phyloP scores from a whole-genome alignment of 2,113 vertebrate genomes.

The Malurus elegans region DNA sequence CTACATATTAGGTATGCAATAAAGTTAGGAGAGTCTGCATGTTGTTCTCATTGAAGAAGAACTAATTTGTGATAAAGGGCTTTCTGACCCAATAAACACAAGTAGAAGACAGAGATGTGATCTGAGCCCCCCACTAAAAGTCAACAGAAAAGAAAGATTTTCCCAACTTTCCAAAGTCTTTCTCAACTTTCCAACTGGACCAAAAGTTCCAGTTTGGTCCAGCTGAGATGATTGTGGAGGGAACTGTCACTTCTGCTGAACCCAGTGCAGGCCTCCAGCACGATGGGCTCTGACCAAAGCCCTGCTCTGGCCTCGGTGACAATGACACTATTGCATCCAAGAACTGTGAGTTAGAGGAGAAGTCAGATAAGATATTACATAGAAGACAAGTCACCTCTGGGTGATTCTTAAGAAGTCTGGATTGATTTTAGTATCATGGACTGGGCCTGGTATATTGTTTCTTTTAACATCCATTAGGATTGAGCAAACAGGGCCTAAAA shows the following conservation, averaged over 20 bases:
- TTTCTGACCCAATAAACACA: neutral
- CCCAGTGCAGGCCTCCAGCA: neutral
- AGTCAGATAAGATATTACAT: neutral
- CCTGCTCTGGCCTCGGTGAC: neutral
- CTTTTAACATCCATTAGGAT: neutral
- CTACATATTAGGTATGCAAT: neutral
- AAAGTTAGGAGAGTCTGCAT: neutral
- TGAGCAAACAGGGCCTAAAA: neutral
- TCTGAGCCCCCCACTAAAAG: neutral
- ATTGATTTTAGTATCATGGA: neutral
- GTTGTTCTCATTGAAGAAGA: neutral
- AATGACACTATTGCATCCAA: neutral
- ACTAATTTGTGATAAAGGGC: neutral
- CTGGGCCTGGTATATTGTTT: neutral
- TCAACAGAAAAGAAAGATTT: neutral
- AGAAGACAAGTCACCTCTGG: neutral
- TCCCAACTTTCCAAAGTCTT: neutral
- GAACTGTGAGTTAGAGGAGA: neutral
- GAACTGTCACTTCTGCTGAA: neutral
- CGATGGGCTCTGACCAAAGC: neutral
- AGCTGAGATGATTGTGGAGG: neutral
- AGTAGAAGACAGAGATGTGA: neutral
- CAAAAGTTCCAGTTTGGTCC: neutral
- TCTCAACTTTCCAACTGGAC: too few species aligned
- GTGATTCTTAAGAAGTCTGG: neutral